phyloP scores from a whole-genome alignment of 2,888 invertebrate genomes.

The Hydrotaea cyrtoneurina region DNA sequence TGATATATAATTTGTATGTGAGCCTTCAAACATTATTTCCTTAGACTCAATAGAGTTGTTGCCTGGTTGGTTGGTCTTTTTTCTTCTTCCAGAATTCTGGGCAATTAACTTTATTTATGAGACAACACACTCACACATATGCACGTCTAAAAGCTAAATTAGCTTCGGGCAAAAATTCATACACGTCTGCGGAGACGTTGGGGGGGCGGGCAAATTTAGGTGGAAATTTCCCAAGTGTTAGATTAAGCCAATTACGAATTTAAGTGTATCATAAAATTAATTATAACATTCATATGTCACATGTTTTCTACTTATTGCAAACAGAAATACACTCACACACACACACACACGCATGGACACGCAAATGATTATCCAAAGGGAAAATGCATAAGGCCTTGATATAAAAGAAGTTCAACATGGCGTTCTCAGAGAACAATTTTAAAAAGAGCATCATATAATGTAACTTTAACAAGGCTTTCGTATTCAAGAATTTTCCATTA shows the following conservation, averaged over 20 bases:
- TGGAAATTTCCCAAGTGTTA: constrained; percentile 31
- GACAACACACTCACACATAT: background rate
- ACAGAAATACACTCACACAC: background rate
- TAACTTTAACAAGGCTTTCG: too few species aligned
- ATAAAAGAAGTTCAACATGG: too few species aligned
- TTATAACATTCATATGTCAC: constrained; percentile 45
- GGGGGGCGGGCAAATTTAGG: background rate
- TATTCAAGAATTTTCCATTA: too few species aligned
- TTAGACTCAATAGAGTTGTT: background rate
- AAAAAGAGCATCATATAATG: too few species aligned
- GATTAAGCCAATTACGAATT: constrained; percentile 42
- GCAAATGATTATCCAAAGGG: background rate
- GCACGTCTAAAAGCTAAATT: background rate
- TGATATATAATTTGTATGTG: too few species aligned
- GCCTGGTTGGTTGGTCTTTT: too few species aligned
- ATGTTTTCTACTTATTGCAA: constrained; percentile 21
- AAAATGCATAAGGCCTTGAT: background rate
- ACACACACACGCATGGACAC: background rate
- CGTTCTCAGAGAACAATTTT: too few species aligned
- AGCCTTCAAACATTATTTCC: too few species aligned
- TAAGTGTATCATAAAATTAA: constrained; percentile 46
- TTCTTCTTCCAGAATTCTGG: background rate
- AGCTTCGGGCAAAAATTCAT: background rate
- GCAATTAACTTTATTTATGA: constrained; percentile 21
- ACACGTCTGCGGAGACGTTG: background rate